Conservation (phyloP, 2,797 vertebrate species). For the Aplochiton taeniatus region DNA sequence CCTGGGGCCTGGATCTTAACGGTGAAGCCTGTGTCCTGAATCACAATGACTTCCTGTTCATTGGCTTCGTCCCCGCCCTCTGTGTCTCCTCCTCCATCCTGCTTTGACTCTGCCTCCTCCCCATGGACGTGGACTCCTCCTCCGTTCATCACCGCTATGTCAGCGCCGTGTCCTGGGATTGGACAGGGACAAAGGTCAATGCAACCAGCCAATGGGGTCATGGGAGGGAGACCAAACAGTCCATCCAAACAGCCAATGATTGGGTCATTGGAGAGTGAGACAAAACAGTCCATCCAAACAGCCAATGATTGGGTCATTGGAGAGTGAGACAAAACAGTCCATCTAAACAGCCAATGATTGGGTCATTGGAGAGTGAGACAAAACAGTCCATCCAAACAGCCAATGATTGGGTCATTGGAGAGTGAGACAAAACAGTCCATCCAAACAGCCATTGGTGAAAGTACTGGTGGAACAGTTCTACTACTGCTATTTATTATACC, state of each 20-base stretch:
- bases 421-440: too few relatives aligned
- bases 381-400: neutral
- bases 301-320: neutral
- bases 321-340: neutral
- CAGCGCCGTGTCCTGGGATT: slow-evolving; percentile 76
- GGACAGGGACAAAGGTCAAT: slow-evolving; percentile 1
- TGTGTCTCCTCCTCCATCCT: slow-evolving; percentile 80
- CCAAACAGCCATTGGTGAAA: too few relatives aligned
- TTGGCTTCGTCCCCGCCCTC: slow-evolving; percentile 85
- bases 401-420: neutral
- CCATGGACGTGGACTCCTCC: slow-evolving; percentile 75
- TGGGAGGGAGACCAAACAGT: neutral
- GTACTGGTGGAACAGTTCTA: too few relatives aligned
- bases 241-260: too few relatives aligned
- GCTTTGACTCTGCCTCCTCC: slow-evolving; percentile 75
- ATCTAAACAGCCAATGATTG: too few relatives aligned
- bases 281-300: neutral
- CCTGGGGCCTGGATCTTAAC: slow-evolving; percentile 95
- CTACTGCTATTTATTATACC: too few relatives aligned
- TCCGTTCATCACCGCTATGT: slow-evolving; percentile 89
- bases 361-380: slow-evolving; percentile 1
- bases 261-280: slow-evolving; percentile 5
- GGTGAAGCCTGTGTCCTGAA: slow-evolving; percentile 97
- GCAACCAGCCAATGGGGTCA: neutral
- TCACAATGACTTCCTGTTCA: slow-evolving; percentile 98